Percentiles rank a stretch among this genome's conserved stretches.
Conservation (phyloP, 2,888 invertebrate genomes). For the Lithophane semibrunnea region DNA sequence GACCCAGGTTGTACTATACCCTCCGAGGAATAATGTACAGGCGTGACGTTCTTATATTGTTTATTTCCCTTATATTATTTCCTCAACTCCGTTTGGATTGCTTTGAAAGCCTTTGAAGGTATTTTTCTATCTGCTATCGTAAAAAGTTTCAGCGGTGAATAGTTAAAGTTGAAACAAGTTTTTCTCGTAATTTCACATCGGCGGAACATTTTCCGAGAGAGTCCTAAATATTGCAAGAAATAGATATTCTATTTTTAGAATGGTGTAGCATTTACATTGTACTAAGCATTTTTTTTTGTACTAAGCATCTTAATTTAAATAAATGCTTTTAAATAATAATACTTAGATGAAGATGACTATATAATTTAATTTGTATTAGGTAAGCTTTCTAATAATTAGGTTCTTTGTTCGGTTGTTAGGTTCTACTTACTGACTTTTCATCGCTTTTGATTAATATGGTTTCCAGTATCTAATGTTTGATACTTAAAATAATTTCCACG, state of each 20-base stretch:
- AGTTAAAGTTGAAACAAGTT: conserved; percentile 30
- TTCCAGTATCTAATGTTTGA: conserved; percentile 11
- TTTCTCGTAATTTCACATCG: neutral
- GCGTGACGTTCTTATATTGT: neutral
- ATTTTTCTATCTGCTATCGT: conserved; percentile 24
- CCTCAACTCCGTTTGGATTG: neutral
- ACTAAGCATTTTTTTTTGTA: neutral
- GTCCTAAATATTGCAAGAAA: conserved; percentile 2
- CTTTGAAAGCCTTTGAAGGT: conserved; percentile 10
- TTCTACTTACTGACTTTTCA: neutral
- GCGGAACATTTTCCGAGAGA: neutral
- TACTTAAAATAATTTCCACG: conserved; percentile 7
- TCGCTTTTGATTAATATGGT: neutral
- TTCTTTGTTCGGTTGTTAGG: too few species aligned
- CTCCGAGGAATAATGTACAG: neutral
- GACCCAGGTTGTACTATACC: too few species aligned
- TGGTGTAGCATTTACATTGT: neutral
- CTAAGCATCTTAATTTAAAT: too few species aligned
- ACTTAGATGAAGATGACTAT: neutral
- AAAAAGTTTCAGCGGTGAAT: conserved; percentile 27
- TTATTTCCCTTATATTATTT: conserved; percentile 26
- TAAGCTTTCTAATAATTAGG: neutral
- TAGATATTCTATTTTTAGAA: neutral
- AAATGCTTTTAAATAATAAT: neutral
- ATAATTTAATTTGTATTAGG: neutral